Conservation (phyloP, 2,113 vertebrate genomes). For the Myotis brandtii region DNA sequence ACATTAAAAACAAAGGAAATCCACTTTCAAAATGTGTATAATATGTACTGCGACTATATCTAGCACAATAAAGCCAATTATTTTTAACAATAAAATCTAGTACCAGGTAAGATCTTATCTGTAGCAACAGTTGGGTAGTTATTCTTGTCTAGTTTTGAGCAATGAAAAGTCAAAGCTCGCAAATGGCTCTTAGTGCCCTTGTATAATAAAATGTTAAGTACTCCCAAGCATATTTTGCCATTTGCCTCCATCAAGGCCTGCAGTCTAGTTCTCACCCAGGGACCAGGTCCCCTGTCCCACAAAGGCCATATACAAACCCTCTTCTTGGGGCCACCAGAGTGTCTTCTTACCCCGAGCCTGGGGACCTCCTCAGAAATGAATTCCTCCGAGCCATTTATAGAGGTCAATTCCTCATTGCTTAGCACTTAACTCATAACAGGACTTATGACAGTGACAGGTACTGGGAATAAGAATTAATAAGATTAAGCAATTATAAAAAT, state of each 20-base stretch:
- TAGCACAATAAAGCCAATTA: slow-evolving; percentile 50
- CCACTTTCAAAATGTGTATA: neutral
- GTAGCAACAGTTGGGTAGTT: neutral
- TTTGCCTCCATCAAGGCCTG: neutral
- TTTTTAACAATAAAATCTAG: slow-evolving; percentile 36
- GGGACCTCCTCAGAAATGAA: neutral
- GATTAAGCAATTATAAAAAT: too few species aligned
- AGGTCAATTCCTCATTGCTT: neutral
- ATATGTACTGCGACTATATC: slow-evolving; percentile 18
- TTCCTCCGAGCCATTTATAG: too few species aligned
- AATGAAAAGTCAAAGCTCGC: neutral
- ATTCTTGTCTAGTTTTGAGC: neutral
- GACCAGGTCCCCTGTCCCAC: accelerated
- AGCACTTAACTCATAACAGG: neutral
- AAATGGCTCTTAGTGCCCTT: neutral
- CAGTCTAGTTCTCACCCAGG: neutral
- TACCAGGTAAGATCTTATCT: neutral
- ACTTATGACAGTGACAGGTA: neutral
- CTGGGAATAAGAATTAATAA: neutral
- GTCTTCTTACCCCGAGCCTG: neutral
- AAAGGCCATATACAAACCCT: neutral
- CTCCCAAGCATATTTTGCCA: accelerated
- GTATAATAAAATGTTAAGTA: accelerated
- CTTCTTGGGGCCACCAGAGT: neutral
- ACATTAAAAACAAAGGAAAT: neutral